Conservation (phyloP, 2,113 vertebrate genomes). For the Camelus bactrianus region DNA sequence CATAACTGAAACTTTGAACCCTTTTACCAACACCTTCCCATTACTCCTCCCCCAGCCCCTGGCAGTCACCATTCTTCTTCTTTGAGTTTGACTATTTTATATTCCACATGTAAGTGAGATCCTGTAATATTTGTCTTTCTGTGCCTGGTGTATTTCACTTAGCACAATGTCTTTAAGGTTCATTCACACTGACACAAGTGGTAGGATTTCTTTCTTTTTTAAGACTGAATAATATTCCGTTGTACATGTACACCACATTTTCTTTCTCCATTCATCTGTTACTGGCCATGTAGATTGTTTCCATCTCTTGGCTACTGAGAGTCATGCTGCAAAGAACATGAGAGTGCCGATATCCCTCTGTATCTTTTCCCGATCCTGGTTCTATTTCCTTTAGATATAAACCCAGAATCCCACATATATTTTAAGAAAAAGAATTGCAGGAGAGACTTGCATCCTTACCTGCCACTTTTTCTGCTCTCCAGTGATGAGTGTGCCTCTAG, state of each 20-base stretch:
- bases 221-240: neutral
- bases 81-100: neutral
- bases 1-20: neutral
- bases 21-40: neutral
- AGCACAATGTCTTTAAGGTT: neutral
- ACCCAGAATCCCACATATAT: neutral
- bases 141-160: neutral
- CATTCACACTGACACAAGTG: neutral
- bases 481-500: neutral
- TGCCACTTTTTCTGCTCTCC: neutral
- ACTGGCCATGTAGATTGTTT: neutral
- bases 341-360: neutral
- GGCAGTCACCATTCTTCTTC: neutral
- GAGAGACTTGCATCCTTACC: neutral
- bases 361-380: neutral
- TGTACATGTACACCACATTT: neutral
- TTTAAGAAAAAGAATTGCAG: neutral
- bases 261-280: neutral
- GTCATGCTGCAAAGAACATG: neutral
- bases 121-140: neutral
- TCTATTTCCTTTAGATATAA: constrained; percentile 15
- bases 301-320: neutral
- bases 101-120: neutral
- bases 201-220: neutral
- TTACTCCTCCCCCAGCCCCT: neutral